A percentile compares a stretch with the other conserved stretches of the same genome.
Conservation (phyloP, 2,888 invertebrate genomes). For the Neoscelio sp. region DNA sequence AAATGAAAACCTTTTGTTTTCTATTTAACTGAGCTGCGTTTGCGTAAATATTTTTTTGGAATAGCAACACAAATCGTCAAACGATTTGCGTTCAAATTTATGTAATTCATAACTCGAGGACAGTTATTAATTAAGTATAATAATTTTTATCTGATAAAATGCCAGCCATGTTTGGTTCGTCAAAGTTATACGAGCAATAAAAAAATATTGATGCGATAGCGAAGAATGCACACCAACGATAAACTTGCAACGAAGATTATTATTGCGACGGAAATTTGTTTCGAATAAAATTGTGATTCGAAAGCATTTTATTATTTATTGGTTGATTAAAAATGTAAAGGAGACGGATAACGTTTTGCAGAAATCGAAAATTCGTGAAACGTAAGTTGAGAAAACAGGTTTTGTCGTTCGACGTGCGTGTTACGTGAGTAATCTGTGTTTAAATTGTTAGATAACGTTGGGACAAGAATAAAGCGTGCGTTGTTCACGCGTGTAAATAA, state of each 20-base stretch:
- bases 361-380: neutral
- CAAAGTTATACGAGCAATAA: constrained; percentile 15
- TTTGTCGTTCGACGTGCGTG: constrained; percentile 26
- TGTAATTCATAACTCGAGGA: neutral
- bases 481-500: constrained; percentile 35
- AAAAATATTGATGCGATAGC: constrained; percentile 4
- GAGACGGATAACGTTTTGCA: neutral
- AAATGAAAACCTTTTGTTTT: no score
- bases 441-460: constrained; percentile 48
- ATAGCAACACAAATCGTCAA: no score
- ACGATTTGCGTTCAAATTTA: no score
- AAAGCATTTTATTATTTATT: neutral
- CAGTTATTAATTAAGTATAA: neutral
- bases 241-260: constrained; percentile 17
- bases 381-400: constrained; percentile 40
- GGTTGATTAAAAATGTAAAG: neutral
- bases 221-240: neutral
- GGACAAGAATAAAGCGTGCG: constrained; percentile 40
- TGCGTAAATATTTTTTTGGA: no score
- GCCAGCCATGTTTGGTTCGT: neutral
- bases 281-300: constrained; percentile 14
- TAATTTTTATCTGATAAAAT: constrained; percentile 22
- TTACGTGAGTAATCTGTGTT: constrained; percentile 42
- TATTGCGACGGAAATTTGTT: constrained; percentile 12
- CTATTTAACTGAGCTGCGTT: no score